Base-by-base conservation (phyloP, 92 coral and sea anemone species). In the Zoanthus gigantus region DNA sequence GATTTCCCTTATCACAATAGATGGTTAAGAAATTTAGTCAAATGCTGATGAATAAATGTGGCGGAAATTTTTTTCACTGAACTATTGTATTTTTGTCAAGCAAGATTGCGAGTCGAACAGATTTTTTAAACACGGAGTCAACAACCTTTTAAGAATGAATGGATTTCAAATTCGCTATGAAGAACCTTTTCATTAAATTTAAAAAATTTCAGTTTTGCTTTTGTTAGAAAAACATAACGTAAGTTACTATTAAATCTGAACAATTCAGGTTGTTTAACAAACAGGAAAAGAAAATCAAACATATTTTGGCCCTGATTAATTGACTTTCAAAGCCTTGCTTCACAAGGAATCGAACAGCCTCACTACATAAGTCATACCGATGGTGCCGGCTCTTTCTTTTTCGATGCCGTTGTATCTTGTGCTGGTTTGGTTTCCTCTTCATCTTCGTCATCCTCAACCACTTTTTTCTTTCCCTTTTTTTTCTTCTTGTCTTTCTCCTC, bases 311-410 rank as follows among this genome's bases (percentile, higher is more conserved):
- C 7, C 60, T 28, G 47, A 31, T 76, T 31, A 23, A 23, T 23
- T 23, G 13, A n/a, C 67, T 60, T 16, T 60, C 18, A n/a, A 13
- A 60, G 23, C 23, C 67, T 14, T 1, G 23, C 18, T 16, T 16
- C 7, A 16, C 67, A 7, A 60, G 18, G 28, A 60, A 18, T 60
- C 6, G 18, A 18, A n/a, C 69, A n/a, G 53, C 57, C 78, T 34
- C 82, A n/a, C 46, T 63, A 9, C 31, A 42, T 72, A 13, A 72
- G 30, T 34, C 89, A 15, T 84, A 90, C 92, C 92, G 88, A 85
- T 0, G 88, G 75, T 12, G 61, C 86, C 1, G 92, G 92, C 6
- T 85, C 92, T 78, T 90, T 90, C 90, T 90, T 90, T 65, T 84
- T 88, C 37, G 82, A 77, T 1, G 76, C 58, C 0, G 83, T 79